phyloP scores from a whole-genome alignment of 2,113 vertebrate species.

The Macquaria australasica region DNA sequence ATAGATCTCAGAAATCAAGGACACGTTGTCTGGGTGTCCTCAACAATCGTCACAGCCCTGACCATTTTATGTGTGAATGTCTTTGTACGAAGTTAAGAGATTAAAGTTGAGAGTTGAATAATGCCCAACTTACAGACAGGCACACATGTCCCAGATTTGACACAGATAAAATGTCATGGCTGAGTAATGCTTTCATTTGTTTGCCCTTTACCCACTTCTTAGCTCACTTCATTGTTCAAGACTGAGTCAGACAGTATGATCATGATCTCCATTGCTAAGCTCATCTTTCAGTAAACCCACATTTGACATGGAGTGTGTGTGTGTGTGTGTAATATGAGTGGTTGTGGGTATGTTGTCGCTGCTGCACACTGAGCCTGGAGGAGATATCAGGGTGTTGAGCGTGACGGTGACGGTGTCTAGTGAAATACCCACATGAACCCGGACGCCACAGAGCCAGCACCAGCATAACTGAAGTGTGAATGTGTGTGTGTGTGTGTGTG shows the following conservation, averaged over 20 bases:
- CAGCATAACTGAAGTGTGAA: constrained; percentile 9
- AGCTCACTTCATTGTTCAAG: constrained; percentile 44
- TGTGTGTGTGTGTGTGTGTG: constrained; percentile 7
- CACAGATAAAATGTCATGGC: constrained; percentile 11
- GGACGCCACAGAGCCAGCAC: constrained; percentile 7
- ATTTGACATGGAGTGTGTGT: constrained; percentile 36
- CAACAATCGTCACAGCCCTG: neutral
- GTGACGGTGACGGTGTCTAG: constrained; percentile 25
- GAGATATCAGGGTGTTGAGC: constrained; percentile 53
- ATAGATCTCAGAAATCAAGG: neutral
- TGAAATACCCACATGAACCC: constrained; percentile 34
- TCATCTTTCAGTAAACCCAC: constrained; percentile 58
- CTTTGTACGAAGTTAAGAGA: neutral
- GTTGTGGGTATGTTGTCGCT: constrained; percentile 5
- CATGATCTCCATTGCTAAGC: constrained; percentile 23
- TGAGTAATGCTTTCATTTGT: constrained; percentile 46
- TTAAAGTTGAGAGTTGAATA: neutral
- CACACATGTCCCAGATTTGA: constrained; percentile 19
- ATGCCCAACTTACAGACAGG: neutral
- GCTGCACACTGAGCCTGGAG: constrained; percentile 5
- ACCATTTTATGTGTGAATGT: neutral
- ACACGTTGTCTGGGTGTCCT: neutral
- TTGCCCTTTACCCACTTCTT: constrained; percentile 8
- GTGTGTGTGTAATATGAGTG: constrained; percentile 38
- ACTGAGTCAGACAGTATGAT: constrained; percentile 57